Evolutionary conservation across 2,888 invertebrate species (phyloP).

Genomic region (Mythimna lalbum): DNA sequence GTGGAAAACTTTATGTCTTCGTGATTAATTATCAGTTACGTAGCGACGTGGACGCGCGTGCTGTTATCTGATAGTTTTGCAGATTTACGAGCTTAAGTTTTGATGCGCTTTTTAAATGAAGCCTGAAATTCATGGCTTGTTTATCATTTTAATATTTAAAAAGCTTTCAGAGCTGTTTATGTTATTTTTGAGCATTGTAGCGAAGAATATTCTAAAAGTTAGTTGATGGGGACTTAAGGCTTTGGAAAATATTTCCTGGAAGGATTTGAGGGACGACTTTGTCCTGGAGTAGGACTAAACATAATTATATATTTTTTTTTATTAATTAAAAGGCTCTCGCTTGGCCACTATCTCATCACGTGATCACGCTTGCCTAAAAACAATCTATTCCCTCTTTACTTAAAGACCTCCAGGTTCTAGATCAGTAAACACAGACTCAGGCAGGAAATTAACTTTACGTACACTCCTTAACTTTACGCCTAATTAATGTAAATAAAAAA

Average conservation of each 20-base stretch:
- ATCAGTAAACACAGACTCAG: too few relatives aligned
- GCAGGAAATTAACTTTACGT: too few relatives aligned
- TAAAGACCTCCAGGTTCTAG: too few relatives aligned
- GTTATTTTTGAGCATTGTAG: background rate
- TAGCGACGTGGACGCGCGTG: constrained; percentile 59
- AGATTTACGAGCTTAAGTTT: constrained; percentile 60
- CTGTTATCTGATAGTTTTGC: constrained; percentile 59
- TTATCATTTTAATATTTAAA: constrained; percentile 34
- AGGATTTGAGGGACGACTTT: background rate
- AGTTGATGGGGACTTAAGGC: background rate
- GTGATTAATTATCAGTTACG: constrained; percentile 76
- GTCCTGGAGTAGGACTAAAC: too few relatives aligned
- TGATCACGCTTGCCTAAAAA: too few relatives aligned
- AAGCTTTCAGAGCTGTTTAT: constrained; percentile 8
- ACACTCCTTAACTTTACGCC: too few relatives aligned
- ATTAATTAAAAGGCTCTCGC: too few relatives aligned
- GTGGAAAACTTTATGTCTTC: constrained; percentile 75
- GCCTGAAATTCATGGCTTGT: constrained; percentile 21
- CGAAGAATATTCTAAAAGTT: background rate
- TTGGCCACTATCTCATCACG: too few relatives aligned
- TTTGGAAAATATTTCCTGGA: background rate
- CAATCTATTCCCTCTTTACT: too few relatives aligned
- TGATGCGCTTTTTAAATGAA: constrained; percentile 58
- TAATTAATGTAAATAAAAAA: background rate
- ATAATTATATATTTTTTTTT: background rate